Evolutionary conservation across 2,888 invertebrate species (phyloP), one percentile per base, ranked within the genome.

Genomic region (Drosophila neotestacea): DNA sequence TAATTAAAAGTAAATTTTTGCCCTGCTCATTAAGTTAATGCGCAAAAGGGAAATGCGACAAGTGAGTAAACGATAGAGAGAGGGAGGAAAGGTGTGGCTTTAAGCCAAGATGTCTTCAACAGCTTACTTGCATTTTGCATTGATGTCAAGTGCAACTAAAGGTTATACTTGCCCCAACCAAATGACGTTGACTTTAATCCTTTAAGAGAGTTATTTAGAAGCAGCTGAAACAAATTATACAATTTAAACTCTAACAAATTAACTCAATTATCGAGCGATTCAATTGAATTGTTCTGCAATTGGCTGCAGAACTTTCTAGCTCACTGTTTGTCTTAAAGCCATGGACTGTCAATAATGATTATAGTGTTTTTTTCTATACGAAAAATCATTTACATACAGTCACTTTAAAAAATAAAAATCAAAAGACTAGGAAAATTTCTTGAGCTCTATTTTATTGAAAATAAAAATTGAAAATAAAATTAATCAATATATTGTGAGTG

Each of bases 1-100:
- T 85, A 85, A 84, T 84, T 80, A 80, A 78, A 74, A 76, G 76
- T 70, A 61, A 6, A 73, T 74, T 83, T 77, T 72, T 69, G 56
- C 56, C 48, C 59, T 68, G 72, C 85, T 76, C 72, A 83, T 83
- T 76, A 85, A 74, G 67, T 78, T 70, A 82, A 85, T 79, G 81
- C 60, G 72, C 72, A 58, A 59, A 65, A 52, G 61, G 56, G 44
- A 65, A 66, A 70, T 41, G 62, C 61, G 61, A 52, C 62, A 32
- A 52, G 39, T 54, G 22, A 38, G 52, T 39, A 39, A 27, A 9
- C 51, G 38, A 5, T 27, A 13, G 16, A 34, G 42, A 44, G 10
- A 9, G n/a, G 5, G n/a, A 11, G 38, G 6, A 9, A 6, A 6
- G 38, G 9, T 13, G 30, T 13, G 4, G 47, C 42, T 16, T 5